phyloP scores from a whole-genome alignment of 2,113 vertebrate species.

The Tichodroma muraria region DNA sequence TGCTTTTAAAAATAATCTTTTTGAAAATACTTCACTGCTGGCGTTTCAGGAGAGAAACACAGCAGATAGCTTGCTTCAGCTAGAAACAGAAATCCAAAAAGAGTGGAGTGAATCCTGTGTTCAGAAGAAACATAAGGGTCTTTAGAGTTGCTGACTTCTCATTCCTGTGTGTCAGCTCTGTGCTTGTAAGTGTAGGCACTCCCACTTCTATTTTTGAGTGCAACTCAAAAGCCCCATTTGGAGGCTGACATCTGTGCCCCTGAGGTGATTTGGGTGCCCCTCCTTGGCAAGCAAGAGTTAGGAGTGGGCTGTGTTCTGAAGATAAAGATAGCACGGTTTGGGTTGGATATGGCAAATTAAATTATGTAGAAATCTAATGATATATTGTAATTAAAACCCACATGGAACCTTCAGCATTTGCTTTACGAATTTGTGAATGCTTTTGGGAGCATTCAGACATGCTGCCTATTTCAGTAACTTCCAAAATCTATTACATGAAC shows the following conservation, averaged over 20 bases:
- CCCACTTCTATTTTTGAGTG: not conserved
- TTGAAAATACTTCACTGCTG: not conserved
- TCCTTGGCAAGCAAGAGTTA: not conserved
- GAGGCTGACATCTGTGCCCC: not conserved
- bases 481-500: not conserved
- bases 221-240: not conserved
- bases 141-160: not conserved
- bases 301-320: not conserved
- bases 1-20: not conserved
- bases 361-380: not conserved
- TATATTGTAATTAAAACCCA: not conserved
- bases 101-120: not conserved
- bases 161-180: not conserved
- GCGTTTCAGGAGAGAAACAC: not conserved
- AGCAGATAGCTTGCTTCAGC: not conserved
- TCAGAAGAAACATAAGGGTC: not conserved
- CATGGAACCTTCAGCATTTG: not conserved
- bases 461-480: not conserved
- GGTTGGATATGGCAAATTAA: not conserved
- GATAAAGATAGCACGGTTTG: not conserved
- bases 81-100: not conserved
- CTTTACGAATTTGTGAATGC: not conserved
- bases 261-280: accelerated
- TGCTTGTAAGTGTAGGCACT: not conserved
- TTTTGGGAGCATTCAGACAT: not conserved